phyloP scores from a whole-genome alignment of 2,888 invertebrate species.

The Tetragonisca angustula region DNA sequence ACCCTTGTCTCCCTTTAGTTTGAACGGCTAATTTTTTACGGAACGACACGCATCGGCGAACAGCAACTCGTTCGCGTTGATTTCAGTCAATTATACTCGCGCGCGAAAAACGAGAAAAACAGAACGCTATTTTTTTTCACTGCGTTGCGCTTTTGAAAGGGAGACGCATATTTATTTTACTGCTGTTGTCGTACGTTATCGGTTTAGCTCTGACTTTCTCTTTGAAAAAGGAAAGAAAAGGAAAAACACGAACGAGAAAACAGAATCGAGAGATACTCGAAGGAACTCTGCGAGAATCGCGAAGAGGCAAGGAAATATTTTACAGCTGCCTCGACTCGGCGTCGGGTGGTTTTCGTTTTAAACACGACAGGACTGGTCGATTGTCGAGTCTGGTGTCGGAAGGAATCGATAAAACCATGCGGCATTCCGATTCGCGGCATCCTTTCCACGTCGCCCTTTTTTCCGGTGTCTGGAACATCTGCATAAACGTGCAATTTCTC shows the following conservation, averaged over 20 bases:
- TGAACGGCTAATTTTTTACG: conserved; percentile 17
- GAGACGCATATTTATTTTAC: not conserved
- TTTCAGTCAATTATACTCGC: conserved; percentile 28
- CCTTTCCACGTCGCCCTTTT: conserved; percentile 25
- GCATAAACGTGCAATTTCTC: conserved; percentile 70
- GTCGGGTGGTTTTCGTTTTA: conserved; percentile 30
- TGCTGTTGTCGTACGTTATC: not conserved
- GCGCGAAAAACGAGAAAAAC: not conserved
- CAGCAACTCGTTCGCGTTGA: not conserved
- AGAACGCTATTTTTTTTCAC: not conserved
- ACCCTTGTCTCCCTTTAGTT: not conserved
- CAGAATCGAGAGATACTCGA: not conserved
- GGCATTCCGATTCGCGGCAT: conserved; percentile 19
- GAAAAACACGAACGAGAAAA: too few species aligned
- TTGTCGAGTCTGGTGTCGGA: conserved; percentile 32
- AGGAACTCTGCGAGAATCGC: not conserved
- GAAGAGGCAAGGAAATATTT: not conserved
- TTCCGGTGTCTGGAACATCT: conserved; percentile 61
- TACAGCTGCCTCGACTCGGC: not conserved
- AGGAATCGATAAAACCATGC: conserved; percentile 44
- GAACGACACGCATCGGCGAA: not conserved
- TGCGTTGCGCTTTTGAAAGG: not conserved
- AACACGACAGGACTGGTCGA: not conserved
- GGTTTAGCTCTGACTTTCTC: not conserved
- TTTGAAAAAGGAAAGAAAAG: not conserved